These are phyloP conservation scores for Opisthograptis luteolata DNA, from an alignment of 2,888 invertebrate species.

Conservation along the genomic window DNA sequence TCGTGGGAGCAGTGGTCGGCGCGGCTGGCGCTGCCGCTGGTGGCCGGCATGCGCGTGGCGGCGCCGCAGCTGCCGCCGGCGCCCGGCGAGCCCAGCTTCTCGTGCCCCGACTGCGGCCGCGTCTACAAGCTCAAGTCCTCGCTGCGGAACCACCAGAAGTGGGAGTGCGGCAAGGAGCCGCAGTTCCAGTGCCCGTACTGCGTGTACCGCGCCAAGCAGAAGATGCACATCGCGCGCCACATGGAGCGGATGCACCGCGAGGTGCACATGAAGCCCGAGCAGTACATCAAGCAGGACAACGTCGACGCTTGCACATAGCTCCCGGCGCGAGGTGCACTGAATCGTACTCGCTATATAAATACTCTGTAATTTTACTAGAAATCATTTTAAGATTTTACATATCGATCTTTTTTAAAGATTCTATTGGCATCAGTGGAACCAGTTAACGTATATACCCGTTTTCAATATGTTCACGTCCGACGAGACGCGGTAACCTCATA, in stretches of 20 bases:
- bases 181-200: conserved; percentile 93
- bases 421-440: conserved; percentile 21
- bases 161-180: conserved; percentile 94
- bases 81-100: conserved; percentile 85
- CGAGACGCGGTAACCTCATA: conserved; percentile 33
- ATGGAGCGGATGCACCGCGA: conserved; percentile 93
- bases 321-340: conserved; percentile 13
- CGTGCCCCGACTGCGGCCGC: conserved; percentile 92
- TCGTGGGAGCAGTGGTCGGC: conserved; percentile 91
- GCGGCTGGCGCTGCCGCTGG: conserved; percentile 89
- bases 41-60: conserved; percentile 66
- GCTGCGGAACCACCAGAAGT: conserved; percentile 92
- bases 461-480: conserved; percentile 25
- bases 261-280: conserved; percentile 80
- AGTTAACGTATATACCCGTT: conserved; percentile 23
- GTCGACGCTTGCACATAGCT: conserved; percentile 80
- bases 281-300: conserved; percentile 79
- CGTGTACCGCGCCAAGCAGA: conserved; percentile 92
- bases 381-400: conserved; percentile 48
- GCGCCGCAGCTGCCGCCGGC: conserved; percentile 44
- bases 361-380: conserved; percentile 48
- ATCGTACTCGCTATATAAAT: conserved; percentile 43
- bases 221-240: conserved; percentile 93
- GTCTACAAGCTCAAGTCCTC: conserved; percentile 95
- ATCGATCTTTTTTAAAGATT: conserved; percentile 46